A percentile compares a stretch with the other conserved stretches of the same genome.
These are phyloP conservation scores for Papilio machaon DNA, from an alignment of 1,140 invertebrate genomes.

Conservation along the genomic window DNA sequence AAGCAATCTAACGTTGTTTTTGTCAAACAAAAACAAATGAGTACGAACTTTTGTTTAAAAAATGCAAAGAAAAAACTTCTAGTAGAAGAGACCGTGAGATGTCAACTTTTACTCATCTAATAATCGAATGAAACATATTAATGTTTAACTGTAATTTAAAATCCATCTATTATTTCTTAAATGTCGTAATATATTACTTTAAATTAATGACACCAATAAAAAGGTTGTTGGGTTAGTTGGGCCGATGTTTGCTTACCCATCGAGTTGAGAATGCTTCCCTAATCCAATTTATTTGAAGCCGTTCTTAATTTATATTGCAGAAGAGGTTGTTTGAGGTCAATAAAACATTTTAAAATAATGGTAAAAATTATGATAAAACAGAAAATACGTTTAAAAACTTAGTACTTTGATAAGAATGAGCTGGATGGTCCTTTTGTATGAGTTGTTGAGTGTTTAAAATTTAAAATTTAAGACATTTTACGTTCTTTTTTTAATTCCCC, in stretches of 20 bases:
- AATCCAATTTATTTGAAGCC: conserved; percentile 22
- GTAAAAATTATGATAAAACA: neutral
- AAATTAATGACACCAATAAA: conserved; percentile 1
- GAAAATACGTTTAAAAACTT: too few relatives aligned
- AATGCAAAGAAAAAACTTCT: neutral
- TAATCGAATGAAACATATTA: neutral
- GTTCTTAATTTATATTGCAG: neutral
- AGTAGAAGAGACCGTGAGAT: too few relatives aligned
- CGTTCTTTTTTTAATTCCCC: neutral
- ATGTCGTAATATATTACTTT: conserved; percentile 5
- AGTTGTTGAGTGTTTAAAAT: too few relatives aligned
- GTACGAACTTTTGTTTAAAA: conserved; percentile 14
- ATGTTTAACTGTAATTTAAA: neutral
- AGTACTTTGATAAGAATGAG: too few relatives aligned
- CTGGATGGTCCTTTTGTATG: too few relatives aligned
- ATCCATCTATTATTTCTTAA: neutral
- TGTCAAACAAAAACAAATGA: conserved; percentile 21
- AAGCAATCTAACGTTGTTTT: conserved; percentile 22
- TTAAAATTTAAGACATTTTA: too few relatives aligned
- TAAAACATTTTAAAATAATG: neutral
- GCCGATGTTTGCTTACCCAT: conserved; percentile 19
- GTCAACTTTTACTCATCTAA: too few relatives aligned
- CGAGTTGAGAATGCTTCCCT: conserved; percentile 11
- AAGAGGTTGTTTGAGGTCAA: neutral
- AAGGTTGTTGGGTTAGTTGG: conserved; percentile 6